Evolutionary conservation across 2,888 invertebrate species (phyloP), one percentile per base, ranked within the genome.

Genomic region (Scaptomyza flava): DNA sequence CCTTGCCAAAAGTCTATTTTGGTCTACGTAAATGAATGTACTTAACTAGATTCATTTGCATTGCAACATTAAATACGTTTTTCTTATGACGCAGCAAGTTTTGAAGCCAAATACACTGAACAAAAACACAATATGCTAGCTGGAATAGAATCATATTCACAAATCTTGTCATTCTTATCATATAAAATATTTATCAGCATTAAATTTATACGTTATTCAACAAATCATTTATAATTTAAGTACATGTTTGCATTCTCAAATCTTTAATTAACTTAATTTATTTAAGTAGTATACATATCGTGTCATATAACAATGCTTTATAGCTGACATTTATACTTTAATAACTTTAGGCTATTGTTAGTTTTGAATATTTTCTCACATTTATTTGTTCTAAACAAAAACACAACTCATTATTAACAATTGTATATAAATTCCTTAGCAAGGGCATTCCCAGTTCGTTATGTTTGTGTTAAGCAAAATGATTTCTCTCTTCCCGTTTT

Each of bases 361-460:
- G 3, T 0, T 36, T 11, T 42, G 6, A 36, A 12, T 58, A 17
- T 2, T 36, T 76, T 73, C 73, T 45, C 73, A 73, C 73, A 76
- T 76, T 71, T 47, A 67, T 54, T 57, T 45, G 23, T 56, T 52
- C 54, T 48, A 23, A 23, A 23, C 23, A 23, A 31, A 41, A 34
- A 38, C 70, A 70, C 48, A 46, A 17, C 14, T 17, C 52, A 60
- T 56, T 51, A 66, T 68, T 54, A 64, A 23, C 12, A 23, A 33
- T 20, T 47, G 33, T 42, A 33, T 14, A 14, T 4, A 52, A 42
- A 52, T 50, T 41, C 42, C 30, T 36, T 1, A 38, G 51, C 71
- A 73, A 73, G 72, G 72, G 72, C 72, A 73, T 73, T 70, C 50
- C 46, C 76, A 50, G 52, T 71, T 73, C 76, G 75, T 52, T 72